Evolutionary conservation across 2,888 invertebrate genomes (phyloP).

Genomic region (Maniola hyperantus): DNA sequence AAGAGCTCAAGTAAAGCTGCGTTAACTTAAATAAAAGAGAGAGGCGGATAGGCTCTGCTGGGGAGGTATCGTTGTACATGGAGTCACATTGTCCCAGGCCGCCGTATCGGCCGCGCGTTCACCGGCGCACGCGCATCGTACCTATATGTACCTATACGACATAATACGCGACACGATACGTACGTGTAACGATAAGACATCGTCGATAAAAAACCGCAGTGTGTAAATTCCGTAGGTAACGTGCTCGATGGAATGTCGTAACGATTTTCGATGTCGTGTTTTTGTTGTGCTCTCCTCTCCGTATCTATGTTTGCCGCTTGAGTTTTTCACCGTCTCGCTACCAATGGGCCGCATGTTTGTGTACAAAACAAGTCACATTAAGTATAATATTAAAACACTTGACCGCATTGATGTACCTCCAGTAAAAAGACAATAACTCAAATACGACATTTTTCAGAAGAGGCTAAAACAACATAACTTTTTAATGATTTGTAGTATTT

Average conservation of each 20-base stretch:
- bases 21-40: constrained; percentile 78
- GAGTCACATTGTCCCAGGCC: constrained; percentile 77
- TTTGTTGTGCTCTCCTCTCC: constrained; percentile 42
- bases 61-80: constrained; percentile 64
- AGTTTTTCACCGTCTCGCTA: constrained; percentile 27
- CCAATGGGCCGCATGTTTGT: constrained; percentile 14
- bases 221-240: constrained; percentile 53
- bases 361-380: background rate
- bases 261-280: constrained; percentile 42
- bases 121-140: constrained; percentile 61
- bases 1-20: constrained; percentile 40
- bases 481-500: too few relatives aligned
- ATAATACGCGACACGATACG: constrained; percentile 29
- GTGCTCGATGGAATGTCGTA: constrained; percentile 50
- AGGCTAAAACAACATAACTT: too few relatives aligned
- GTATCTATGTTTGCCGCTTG: constrained; percentile 36
- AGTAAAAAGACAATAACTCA: too few relatives aligned
- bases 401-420: background rate
- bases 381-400: background rate
- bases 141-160: constrained; percentile 17
- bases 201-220: constrained; percentile 45
- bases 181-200: constrained; percentile 40
- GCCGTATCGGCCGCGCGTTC: constrained; percentile 72
- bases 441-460: too few relatives aligned
- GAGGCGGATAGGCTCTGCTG: constrained; percentile 75